Base-by-base conservation (phyloP, 2,888 invertebrate species). In the Latrodectus elegans region DNA sequence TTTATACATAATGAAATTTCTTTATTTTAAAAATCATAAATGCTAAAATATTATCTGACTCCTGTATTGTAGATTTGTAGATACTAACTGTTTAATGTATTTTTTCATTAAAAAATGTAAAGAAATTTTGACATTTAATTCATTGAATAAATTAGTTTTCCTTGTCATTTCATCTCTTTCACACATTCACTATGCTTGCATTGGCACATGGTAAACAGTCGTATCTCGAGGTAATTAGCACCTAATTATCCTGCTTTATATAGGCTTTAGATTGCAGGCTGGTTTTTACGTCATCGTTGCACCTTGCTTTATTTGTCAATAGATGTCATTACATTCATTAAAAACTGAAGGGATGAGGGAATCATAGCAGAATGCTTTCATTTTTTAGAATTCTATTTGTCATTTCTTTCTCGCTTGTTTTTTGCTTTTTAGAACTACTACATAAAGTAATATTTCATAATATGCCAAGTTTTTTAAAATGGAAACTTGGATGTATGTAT, bases 121-220 rank as follows among this genome's bases (percentile, higher is more conserved):
- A 60, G 60, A 22, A 75, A n/a, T 52, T 77, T 65, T 17, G 14
- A 77, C 60, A 67, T 65, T 64, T 65, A 65, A 11, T 55, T 55
- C 26, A 67, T 49, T 84, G 79, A 79, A 79, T 74, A 84, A 64
- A 88, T 79, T 76, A 53, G 17, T 67, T 76, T 77, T 88, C 75
- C 79, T 88, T 83, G 82, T 88, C 74, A 70, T 88, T 84, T 88
- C 88, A 88, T 88, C 83, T 76, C 53, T 80, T 75, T 70, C 75
- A 64, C 82, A 80, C 75, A 84, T 74, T 84, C 75, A 75, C 74
- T 88, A 73, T 73, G 87, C 88, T 87, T 82, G 77, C 87, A 87
- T 87, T 87, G 88, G 88, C 84, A 84, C 83, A 75, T 84, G 74
- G 79, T 88, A 84, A 88, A 88, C 88, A 88, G 88, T 88, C 88